Conservation (phyloP, 1,140 invertebrate species). For the Neomicropteryx cornuta region DNA sequence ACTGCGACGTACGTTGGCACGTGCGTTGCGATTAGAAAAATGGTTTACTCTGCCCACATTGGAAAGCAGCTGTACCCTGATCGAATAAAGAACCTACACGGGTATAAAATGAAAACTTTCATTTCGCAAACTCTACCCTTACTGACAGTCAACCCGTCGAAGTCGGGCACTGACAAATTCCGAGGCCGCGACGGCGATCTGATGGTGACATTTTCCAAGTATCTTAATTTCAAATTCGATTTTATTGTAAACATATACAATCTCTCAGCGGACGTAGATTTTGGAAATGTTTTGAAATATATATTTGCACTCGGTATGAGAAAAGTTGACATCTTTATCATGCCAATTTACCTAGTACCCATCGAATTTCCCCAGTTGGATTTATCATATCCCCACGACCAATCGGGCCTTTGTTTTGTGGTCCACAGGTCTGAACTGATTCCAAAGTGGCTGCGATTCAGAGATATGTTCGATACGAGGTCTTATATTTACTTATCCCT, state of each 20-base stretch:
- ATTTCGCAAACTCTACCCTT: slow-evolving; percentile 2
- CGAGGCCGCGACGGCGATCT: slow-evolving; percentile 10
- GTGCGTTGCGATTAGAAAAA: slow-evolving; percentile 3
- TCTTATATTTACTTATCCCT: slow-evolving; percentile 5
- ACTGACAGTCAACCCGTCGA: slow-evolving; percentile 3
- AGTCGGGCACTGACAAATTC: slow-evolving; percentile 9
- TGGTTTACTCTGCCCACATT: too few relatives aligned
- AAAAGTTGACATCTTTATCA: slow-evolving; percentile 5
- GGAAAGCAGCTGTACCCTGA: slow-evolving; percentile 1
- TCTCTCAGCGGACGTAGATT: background rate
- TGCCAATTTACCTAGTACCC: slow-evolving; percentile 6
- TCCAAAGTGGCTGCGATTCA: slow-evolving; percentile 9
- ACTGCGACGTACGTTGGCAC: background rate
- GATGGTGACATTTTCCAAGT: slow-evolving; percentile 7
- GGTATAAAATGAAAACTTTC: slow-evolving; percentile 5
- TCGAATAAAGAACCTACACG: slow-evolving; percentile 8
- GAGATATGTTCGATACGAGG: slow-evolving; percentile 9
- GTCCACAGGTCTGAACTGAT: slow-evolving; percentile 8
- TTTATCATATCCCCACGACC: slow-evolving; percentile 10
- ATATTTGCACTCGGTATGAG: slow-evolving; percentile 9
- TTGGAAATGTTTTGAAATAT: slow-evolving; percentile 5
- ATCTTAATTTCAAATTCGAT: slow-evolving; percentile 10
- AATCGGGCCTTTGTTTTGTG: slow-evolving; percentile 11
- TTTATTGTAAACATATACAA: background rate
- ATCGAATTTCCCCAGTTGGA: slow-evolving; percentile 8